A percentile compares a stretch with the other conserved stretches of the same genome.
Evolutionary conservation across 2,113 vertebrate species (phyloP).

Genomic region (Archocentrus centrarchus): DNA sequence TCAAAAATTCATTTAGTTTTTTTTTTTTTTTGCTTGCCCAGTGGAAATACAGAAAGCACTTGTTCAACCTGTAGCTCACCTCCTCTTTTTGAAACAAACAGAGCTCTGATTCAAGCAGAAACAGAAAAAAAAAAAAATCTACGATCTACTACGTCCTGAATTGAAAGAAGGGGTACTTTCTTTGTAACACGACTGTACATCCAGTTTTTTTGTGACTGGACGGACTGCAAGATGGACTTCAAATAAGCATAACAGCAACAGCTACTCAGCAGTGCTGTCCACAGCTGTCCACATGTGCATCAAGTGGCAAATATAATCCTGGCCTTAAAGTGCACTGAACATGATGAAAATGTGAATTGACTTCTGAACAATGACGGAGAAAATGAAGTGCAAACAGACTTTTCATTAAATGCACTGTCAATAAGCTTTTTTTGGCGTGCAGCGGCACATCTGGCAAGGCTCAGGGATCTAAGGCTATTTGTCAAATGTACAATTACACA

Average conservation of each 20-base stretch:
- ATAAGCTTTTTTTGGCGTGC: not conserved
- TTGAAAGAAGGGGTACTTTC: not conserved
- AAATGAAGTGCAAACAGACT: not conserved
- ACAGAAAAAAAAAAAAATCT: not conserved
- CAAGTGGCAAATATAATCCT: not conserved
- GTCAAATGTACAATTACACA: not conserved
- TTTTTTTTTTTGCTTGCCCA: not conserved
- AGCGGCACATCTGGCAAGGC: not conserved
- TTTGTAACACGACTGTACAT: not conserved
- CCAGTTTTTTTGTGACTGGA: too few relatives aligned
- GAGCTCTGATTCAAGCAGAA: not conserved
- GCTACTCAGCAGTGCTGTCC: not conserved
- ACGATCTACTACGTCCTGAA: too few relatives aligned
- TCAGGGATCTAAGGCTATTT: not conserved
- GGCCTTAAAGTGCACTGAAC: too few relatives aligned
- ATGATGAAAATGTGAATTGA: not conserved
- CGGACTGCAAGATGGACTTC: not conserved
- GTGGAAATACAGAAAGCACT: not conserved
- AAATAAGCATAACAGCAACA: not conserved
- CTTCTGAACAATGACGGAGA: not conserved
- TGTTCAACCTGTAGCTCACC: not conserved
- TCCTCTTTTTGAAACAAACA: not conserved
- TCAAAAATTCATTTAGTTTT: not conserved
- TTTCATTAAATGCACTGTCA: not conserved
- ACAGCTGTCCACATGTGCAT: not conserved